Evolutionary conservation across 1,140 invertebrate species (phyloP).

Genomic region (Neodiprion fabricii): DNA sequence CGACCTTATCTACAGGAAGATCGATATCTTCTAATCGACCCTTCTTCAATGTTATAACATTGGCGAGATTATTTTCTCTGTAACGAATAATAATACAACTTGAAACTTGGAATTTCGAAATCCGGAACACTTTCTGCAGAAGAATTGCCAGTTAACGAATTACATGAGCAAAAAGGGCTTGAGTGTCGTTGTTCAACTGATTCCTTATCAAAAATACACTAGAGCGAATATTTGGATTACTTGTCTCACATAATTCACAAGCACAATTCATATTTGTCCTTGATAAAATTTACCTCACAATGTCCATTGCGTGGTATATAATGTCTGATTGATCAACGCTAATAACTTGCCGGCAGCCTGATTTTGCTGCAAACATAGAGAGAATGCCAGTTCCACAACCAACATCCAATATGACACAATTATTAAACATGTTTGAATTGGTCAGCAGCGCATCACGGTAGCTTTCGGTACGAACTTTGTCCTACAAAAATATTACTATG

Average conservation of each 20-base stretch:
- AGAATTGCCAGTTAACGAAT: no score
- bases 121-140: neutral
- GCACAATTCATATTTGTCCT: conserved; percentile 52
- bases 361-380: conserved; percentile 94
- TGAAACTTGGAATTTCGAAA: conserved; percentile 29
- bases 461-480: conserved; percentile 89
- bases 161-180: no score
- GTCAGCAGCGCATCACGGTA: conserved; percentile 93
- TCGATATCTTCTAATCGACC: conserved; percentile 91
- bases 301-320: conserved; percentile 84
- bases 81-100: conserved; percentile 47
- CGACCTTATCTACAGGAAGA: conserved; percentile 84
- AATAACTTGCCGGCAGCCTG: conserved; percentile 91
- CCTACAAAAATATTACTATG: conserved; percentile 63
- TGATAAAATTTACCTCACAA: conserved; percentile 75
- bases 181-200: conserved; percentile 15
- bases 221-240: neutral
- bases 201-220: conserved; percentile 26
- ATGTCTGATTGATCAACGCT: conserved; percentile 93
- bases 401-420: conserved; percentile 92
- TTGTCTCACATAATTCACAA: neutral
- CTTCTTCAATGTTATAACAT: conserved; percentile 79
- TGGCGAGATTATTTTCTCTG: conserved; percentile 77
- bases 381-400: conserved; percentile 97
- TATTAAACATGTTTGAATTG: conserved; percentile 73